Evolutionary conservation across 1,140 invertebrate species (phyloP).

Genomic region (Penaeus vannamei): DNA sequence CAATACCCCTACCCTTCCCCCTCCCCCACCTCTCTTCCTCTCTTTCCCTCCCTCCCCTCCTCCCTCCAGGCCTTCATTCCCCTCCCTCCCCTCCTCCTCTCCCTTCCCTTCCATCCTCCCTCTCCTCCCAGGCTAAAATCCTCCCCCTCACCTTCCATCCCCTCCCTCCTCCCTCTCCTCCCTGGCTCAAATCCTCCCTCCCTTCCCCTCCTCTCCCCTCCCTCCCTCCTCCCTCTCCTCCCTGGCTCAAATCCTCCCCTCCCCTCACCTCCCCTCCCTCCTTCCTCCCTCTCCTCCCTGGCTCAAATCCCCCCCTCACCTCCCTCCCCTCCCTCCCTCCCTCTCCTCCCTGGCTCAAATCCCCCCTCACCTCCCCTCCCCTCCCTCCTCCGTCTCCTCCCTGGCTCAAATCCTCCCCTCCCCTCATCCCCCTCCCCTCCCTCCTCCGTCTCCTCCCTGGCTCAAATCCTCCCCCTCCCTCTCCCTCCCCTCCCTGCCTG

Average conservation of each 20-base stretch:
- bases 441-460: too few relatives aligned
- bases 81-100: not conserved
- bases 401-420: not conserved
- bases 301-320: too few relatives aligned
- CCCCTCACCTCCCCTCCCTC: not conserved
- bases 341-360: not conserved
- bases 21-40: not conserved
- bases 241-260: too few relatives aligned
- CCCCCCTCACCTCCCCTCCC: not conserved
- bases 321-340: not conserved
- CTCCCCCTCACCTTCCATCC: not conserved
- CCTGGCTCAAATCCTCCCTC: not conserved
- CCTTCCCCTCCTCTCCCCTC: not conserved
- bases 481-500: not conserved
- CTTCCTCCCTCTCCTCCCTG: not conserved
- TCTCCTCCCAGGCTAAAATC: not conserved
- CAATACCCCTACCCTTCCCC: too few relatives aligned
- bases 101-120: not conserved
- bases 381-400: not conserved
- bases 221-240: too few relatives aligned
- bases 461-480: not conserved
- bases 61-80: not conserved
- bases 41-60: not conserved
- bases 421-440: too few relatives aligned
- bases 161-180: too few relatives aligned